These are phyloP conservation scores for Dinothrombium tinctorium DNA, from an alignment of 1,140 invertebrate species.

Conservation along the genomic window DNA sequence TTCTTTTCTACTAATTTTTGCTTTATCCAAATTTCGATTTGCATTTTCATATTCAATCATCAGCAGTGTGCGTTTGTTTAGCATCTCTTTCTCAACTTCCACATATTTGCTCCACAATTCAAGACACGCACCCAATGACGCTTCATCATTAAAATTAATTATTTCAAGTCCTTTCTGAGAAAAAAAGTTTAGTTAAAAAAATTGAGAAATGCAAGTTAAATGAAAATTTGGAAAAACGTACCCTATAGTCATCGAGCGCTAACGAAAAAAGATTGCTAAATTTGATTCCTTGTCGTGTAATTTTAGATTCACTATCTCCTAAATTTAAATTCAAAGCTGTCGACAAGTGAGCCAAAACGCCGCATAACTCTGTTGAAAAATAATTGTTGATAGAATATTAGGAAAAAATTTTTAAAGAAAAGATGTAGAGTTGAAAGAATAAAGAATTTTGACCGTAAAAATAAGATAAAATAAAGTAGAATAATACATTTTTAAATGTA, in stretches of 20 bases:
- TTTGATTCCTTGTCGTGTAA: slow-evolving; percentile 4
- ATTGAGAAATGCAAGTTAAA: background rate
- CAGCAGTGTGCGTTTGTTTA: slow-evolving; percentile 22
- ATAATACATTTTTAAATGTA: too few species aligned
- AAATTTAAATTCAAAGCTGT: slow-evolving; percentile 6
- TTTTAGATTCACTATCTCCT: background rate
- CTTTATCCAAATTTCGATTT: slow-evolving; percentile 22
- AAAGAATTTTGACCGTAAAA: too few species aligned
- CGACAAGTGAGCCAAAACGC: slow-evolving; percentile 7
- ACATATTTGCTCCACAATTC: slow-evolving; percentile 22
- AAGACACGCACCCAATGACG: slow-evolving; percentile 21
- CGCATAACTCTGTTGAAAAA: slow-evolving; percentile 3
- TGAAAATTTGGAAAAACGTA: slow-evolving; percentile 1
- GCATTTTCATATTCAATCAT: slow-evolving; percentile 25
- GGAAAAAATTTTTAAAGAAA: too few species aligned
- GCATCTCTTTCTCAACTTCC: slow-evolving; percentile 24
- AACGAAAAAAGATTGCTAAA: slow-evolving; percentile 15
- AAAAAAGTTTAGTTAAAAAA: too few species aligned
- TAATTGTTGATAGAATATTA: too few species aligned
- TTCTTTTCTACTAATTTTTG: slow-evolving; percentile 22
- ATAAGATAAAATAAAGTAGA: too few species aligned
- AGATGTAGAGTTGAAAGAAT: too few species aligned
- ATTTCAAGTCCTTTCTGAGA: slow-evolving; percentile 20
- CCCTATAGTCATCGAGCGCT: slow-evolving; percentile 14
- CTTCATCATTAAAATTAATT: slow-evolving; percentile 21